Evolutionary conservation across 2,797 vertebrate species (phyloP).

Genomic region (Anolis apletophallus): DNA sequence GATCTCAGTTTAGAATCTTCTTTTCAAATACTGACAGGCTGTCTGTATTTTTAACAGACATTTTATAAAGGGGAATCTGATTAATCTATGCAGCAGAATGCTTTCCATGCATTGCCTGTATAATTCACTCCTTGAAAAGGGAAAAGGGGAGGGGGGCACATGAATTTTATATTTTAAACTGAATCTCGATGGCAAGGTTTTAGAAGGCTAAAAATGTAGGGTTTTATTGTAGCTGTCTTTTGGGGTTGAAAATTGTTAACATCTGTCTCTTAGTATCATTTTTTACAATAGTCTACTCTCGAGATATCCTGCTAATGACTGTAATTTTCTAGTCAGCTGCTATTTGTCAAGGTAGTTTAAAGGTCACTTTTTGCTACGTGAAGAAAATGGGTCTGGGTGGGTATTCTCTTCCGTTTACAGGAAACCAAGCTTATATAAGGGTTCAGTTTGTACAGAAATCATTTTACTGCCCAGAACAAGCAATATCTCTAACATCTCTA

Average conservation of each 20-base stretch:
- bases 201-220: constrained; percentile 62
- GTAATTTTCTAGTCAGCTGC: constrained; percentile 83
- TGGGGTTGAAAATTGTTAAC: constrained; percentile 80
- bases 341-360: constrained; percentile 84
- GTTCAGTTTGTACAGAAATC: constrained; percentile 59
- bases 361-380: constrained; percentile 76
- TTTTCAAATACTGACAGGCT: constrained; percentile 30
- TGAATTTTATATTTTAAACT: constrained; percentile 30
- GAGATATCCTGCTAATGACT: constrained; percentile 80
- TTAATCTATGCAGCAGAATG: constrained; percentile 22
- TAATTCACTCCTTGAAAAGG: not conserved
- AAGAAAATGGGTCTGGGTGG: constrained; percentile 59
- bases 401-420: constrained; percentile 56
- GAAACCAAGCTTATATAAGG: constrained; percentile 48
- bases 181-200: constrained; percentile 62
- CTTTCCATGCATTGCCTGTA: constrained; percentile 4
- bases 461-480: constrained; percentile 25
- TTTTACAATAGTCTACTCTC: constrained; percentile 79
- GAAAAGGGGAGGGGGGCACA: not conserved
- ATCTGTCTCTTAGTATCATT: constrained; percentile 79
- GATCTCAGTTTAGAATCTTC: constrained; percentile 21
- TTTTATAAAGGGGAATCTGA: not conserved
- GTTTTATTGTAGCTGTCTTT: constrained; percentile 77
- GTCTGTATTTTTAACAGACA: constrained; percentile 7
- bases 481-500: constrained; percentile 41